These are phyloP conservation scores for Aricia artaxerxes DNA, from an alignment of 2,888 invertebrate genomes.

Conservation along the genomic window DNA sequence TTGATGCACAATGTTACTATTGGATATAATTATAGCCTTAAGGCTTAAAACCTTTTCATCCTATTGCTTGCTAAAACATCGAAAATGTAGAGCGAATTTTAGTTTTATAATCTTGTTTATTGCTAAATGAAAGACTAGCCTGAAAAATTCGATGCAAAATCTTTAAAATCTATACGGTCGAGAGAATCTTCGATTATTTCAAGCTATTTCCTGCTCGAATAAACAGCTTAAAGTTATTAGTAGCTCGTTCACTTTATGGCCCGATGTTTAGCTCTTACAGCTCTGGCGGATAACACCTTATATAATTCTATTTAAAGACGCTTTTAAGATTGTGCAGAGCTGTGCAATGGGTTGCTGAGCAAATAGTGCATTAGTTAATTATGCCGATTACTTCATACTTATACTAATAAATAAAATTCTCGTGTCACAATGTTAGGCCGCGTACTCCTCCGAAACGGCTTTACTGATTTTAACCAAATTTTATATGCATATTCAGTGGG, in stretches of 20 bases:
- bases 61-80: not conserved
- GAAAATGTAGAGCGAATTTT: not conserved
- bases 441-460: no score
- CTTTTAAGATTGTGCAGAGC: not conserved
- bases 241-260: conserved; percentile 19
- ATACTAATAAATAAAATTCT: no score
- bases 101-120: not conserved
- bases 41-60: no score
- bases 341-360: not conserved
- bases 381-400: no score
- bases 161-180: not conserved
- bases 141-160: not conserved
- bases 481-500: no score
- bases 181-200: not conserved
- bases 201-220: conserved; percentile 12
- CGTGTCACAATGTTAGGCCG: no score
- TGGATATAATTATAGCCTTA: no score
- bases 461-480: no score
- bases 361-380: not conserved
- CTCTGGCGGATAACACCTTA: not conserved
- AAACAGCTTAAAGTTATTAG: conserved; percentile 14
- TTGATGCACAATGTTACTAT: no score
- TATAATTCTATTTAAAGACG: not conserved
- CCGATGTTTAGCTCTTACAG: conserved; percentile 8
- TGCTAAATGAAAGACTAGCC: not conserved